phyloP scores from a whole-genome alignment of 1,140 invertebrate genomes.

The Arctopsyche grandis region DNA sequence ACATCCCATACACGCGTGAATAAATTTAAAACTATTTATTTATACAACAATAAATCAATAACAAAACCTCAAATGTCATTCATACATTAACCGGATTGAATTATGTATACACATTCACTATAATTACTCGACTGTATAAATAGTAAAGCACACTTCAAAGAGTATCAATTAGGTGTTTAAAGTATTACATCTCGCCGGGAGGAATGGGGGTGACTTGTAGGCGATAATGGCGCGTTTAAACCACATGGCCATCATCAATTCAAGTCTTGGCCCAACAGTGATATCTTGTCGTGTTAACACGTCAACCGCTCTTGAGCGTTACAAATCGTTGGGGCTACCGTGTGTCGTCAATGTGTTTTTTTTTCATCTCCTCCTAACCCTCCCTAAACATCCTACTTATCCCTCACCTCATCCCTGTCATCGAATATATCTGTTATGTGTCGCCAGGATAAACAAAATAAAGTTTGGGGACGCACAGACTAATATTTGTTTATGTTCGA shows the following conservation, averaged over 20 bases:
- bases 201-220: too few relatives aligned
- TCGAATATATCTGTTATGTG: conserved; percentile 20
- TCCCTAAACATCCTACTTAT: background rate
- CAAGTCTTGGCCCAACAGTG: background rate
- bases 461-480: background rate
- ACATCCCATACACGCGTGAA: too few relatives aligned
- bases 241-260: conserved; percentile 26
- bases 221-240: background rate
- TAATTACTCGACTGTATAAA: too few relatives aligned
- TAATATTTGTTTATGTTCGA: background rate
- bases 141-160: too few relatives aligned
- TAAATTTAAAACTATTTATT: too few relatives aligned
- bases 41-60: too few relatives aligned
- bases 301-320: background rate
- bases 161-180: too few relatives aligned
- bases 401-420: conserved; percentile 21
- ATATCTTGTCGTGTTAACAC: conserved; percentile 33
- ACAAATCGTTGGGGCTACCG: conserved; percentile 27
- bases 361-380: background rate
- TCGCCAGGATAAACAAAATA: background rate
- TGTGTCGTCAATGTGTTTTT: background rate
- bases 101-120: too few relatives aligned
- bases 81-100: too few relatives aligned
- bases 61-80: too few relatives aligned
- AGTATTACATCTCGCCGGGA: too few relatives aligned